phyloP scores from a whole-genome alignment of 2,113 vertebrate genomes.

The Bungarus multicinctus region DNA sequence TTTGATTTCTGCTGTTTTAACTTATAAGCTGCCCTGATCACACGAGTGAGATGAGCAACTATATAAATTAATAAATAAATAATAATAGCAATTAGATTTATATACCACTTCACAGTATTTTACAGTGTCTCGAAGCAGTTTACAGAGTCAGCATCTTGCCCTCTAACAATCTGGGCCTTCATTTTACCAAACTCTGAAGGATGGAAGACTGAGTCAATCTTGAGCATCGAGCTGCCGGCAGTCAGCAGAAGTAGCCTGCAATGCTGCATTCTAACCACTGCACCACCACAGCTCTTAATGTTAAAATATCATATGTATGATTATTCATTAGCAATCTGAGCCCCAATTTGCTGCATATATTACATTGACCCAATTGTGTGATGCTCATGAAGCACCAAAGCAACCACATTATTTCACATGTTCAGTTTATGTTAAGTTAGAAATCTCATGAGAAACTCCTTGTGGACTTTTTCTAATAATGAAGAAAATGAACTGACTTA shows the following conservation, averaged over 20 bases:
- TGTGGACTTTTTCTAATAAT: neutral
- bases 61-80: neutral
- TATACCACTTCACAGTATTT: no score
- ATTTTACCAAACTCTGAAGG: no score
- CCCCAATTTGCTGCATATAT: neutral
- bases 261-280: no score
- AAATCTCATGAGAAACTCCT: neutral
- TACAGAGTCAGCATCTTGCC: no score
- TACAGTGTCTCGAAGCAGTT: no score
- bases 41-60: neutral
- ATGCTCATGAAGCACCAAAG: neutral
- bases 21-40: neutral
- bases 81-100: no score
- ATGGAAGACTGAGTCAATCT: no score
- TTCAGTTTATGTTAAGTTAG: neutral
- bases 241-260: no score
- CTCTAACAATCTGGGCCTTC: no score
- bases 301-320: neutral
- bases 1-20: neutral
- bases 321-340: neutral
- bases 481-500: neutral
- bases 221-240: no score
- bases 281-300: neutral
- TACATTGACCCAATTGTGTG: neutral
- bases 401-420: neutral